phyloP scores from a whole-genome alignment of 1,140 invertebrate genomes.

The Globodera ellingtonae region DNA sequence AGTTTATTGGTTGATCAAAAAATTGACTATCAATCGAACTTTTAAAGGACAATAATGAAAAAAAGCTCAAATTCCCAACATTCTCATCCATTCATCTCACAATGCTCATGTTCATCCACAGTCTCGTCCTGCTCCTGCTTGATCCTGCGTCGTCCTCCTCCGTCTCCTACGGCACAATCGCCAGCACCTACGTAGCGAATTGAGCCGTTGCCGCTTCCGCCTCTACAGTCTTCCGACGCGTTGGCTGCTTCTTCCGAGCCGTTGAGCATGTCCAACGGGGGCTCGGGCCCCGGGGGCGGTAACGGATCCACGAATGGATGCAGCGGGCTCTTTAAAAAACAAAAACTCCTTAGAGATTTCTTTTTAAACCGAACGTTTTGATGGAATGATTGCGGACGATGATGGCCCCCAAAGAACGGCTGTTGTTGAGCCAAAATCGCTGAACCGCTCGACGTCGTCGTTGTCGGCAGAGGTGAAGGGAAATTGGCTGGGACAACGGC shows the following conservation, averaged over 20 bases:
- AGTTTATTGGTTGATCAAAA: no score
- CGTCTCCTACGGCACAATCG: background rate
- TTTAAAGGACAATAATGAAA: no score
- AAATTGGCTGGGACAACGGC: background rate
- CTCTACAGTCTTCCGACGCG: background rate
- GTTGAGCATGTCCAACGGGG: slow-evolving; percentile 27
- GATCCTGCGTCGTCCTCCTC: background rate
- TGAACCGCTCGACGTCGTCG: background rate
- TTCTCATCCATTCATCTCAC: background rate
- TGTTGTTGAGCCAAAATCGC: background rate
- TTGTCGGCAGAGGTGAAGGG: background rate
- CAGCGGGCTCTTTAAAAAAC: background rate
- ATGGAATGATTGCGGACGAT: background rate
- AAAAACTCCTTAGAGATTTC: background rate
- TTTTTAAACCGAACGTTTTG: background rate
- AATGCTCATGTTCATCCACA: background rate
- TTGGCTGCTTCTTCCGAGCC: slow-evolving; percentile 1
- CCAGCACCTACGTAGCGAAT: background rate
- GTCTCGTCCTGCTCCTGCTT: background rate
- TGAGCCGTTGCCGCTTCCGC: background rate
- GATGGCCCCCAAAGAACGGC: background rate
- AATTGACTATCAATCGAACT: no score
- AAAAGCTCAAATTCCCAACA: background rate
- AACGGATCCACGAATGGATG: slow-evolving; percentile 1
- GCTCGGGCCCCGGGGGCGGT: slow-evolving; percentile 23